Evolutionary conservation across 2,797 vertebrate genomes (phyloP).

Genomic region (Xyrichtys novacula): DNA sequence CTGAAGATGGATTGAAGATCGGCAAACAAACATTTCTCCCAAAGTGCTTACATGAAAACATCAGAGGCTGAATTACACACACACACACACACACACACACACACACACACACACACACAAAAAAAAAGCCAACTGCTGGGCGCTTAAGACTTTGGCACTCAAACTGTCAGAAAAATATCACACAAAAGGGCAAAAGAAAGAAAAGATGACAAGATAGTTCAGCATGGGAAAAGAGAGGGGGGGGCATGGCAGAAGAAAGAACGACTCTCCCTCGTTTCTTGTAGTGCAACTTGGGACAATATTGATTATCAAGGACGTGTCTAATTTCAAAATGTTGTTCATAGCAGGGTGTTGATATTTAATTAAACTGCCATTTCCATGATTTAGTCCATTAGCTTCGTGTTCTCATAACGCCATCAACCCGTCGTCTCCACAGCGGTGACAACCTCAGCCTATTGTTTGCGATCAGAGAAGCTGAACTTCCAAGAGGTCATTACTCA

Average conservation of each 20-base stretch:
- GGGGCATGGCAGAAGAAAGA: constrained; percentile 1
- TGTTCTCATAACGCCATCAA: constrained; percentile 64
- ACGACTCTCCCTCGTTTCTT: constrained; percentile 22
- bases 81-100: too few relatives aligned
- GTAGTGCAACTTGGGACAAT: neutral
- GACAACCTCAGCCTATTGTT: constrained; percentile 74
- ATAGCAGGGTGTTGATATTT: constrained; percentile 52
- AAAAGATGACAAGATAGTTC: constrained; percentile 26
- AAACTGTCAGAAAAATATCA: constrained; percentile 35
- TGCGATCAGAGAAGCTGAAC: constrained; percentile 72
- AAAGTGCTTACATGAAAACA: constrained; percentile 61
- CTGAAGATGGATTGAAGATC: constrained; percentile 16
- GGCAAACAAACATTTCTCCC: constrained; percentile 59
- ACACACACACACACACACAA: too few relatives aligned
- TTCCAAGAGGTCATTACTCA: constrained; percentile 77
- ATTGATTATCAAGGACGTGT: constrained; percentile 49
- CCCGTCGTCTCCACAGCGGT: constrained; percentile 65
- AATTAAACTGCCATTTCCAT: constrained; percentile 77
- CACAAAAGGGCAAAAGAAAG: constrained; percentile 44
- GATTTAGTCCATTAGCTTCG: constrained; percentile 75
- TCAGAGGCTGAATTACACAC: constrained; percentile 62
- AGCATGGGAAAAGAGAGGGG: neutral
- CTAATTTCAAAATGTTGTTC: constrained; percentile 59
- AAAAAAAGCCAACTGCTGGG: constrained; percentile 56
- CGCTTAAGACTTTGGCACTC: constrained; percentile 54